Evolutionary conservation across 2,888 invertebrate species (phyloP).

Genomic region (Heterodera filipjevi): DNA sequence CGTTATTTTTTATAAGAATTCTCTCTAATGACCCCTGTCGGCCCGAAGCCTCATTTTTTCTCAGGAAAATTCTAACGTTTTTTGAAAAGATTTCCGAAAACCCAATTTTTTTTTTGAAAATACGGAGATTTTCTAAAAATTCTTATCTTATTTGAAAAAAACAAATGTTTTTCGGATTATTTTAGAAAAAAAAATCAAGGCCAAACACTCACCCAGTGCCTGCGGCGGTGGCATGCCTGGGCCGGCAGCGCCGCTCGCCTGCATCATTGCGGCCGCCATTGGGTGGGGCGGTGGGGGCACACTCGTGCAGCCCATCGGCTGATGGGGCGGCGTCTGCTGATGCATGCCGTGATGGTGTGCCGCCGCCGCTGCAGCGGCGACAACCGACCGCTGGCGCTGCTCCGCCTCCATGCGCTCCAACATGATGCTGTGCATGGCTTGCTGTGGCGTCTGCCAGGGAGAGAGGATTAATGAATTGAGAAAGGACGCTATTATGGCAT

Average conservation of each 20-base stretch:
- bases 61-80: no score
- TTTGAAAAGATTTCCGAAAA: no score
- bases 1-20: no score
- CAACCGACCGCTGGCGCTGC: constrained; percentile 8
- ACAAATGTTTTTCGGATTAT: no score
- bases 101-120: no score
- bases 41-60: no score
- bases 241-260: constrained; percentile 13
- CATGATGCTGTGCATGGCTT: constrained; percentile 19
- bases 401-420: constrained; percentile 19
- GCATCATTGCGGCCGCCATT: constrained; percentile 20
- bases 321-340: constrained; percentile 22
- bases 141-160: no score
- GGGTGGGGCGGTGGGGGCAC: constrained; percentile 19
- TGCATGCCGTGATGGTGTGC: background rate
- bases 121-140: no score
- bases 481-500: no score
- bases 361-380: constrained; percentile 10
- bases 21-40: no score
- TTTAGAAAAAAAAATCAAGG: no score
- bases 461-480: background rate
- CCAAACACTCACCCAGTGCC: background rate
- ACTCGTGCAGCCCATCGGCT: constrained; percentile 6
- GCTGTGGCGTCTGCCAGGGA: constrained; percentile 20
- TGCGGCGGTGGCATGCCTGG: constrained; percentile 26